A percentile compares a stretch with the other conserved stretches of the same genome.
Conservation (phyloP, 2,888 invertebrate species). For the Phanerotoma sp. region DNA sequence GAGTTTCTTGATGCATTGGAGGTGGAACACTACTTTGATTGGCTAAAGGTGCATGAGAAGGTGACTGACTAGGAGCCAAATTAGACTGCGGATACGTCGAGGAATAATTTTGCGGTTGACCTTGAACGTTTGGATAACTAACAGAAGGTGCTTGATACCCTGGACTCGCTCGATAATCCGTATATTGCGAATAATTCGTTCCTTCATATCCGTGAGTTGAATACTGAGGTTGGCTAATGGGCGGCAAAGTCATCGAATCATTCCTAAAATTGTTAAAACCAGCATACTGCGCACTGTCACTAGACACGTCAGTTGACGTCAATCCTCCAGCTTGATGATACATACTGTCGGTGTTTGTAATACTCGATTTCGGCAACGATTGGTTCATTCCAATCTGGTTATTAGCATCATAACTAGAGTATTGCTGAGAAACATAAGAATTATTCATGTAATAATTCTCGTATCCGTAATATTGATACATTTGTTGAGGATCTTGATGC, state of each 20-base stretch:
- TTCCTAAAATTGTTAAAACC: conserved; percentile 27
- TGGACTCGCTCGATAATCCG: conserved; percentile 1
- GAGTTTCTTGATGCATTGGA: background rate
- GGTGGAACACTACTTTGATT: background rate
- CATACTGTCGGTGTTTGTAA: conserved; percentile 37
- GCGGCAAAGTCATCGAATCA: conserved; percentile 19
- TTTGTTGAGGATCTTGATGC: conserved; percentile 34
- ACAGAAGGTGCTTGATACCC: conserved; percentile 16
- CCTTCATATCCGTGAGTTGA: conserved; percentile 8
- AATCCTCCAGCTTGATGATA: conserved; percentile 36
- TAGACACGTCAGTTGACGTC: conserved; percentile 32
- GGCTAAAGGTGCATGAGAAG: conserved; percentile 3
- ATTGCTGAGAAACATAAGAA: conserved; percentile 21
- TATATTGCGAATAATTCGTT: conserved; percentile 4
- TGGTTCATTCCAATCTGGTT: conserved; percentile 27
- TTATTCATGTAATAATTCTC: conserved; percentile 31
- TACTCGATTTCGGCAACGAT: conserved; percentile 35
- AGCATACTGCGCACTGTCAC: conserved; percentile 32
- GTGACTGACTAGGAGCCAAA: conserved; percentile 18
- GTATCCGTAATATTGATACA: conserved; percentile 37
- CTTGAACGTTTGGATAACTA: conserved; percentile 21
- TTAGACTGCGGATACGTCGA: conserved; percentile 9
- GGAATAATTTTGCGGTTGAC: conserved; percentile 8
- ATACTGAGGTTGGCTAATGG: conserved; percentile 24
- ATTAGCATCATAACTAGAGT: conserved; percentile 22